Evolutionary conservation across 2,113 vertebrate species (phyloP), one percentile per base, ranked within the genome.

Genomic region (Vanacampus margaritifer): DNA sequence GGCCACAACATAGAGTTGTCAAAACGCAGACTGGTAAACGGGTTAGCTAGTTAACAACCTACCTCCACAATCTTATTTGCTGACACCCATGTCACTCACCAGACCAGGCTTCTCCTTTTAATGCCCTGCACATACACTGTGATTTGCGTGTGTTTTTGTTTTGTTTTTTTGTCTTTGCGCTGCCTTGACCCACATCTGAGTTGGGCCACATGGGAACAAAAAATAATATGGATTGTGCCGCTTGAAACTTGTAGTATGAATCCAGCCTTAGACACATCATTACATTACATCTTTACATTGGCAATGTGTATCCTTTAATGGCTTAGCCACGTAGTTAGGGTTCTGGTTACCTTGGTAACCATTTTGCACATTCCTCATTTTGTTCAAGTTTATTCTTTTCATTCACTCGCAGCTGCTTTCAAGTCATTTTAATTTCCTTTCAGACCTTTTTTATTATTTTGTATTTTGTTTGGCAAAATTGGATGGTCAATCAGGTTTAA

Each of bases 381-480:
- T 65, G 37, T 53, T 57, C n/a, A n/a, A n/a, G n/a, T n/a, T n/a
- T n/a, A n/a, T 36, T 59, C 8, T 26, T 24, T 16, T 12, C n/a
- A 61, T 3, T 16, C 11, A 23, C 36, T 26, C 37, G 3, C 63
- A 67, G 68, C 64, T 68, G 28, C 58, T 37, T 37, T 39, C 19
- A 32, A 39, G 23, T 37, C 3, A 41, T 53, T 60, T 69, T 23
- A 28, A 43, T 32, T 3, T 43, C 16, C 60, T 54, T 46, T 64
- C 63, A 24, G 17, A 68, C 41, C 64, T 64, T 21, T n/a, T 3
- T 50, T 51, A 26, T 53, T 61, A 71, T 5, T 43, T 6, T 67
- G 7, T 54, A 24, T 56, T 36, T 50, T 14, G 1, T 60, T 53
- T 23, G 21, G 5, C 39, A 65, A 7, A 61, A 60, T 28, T 23